These are phyloP conservation scores for Galeopsomyia nigrocyanea DNA, from an alignment of 2,888 invertebrate genomes.

Conservation along the genomic window DNA sequence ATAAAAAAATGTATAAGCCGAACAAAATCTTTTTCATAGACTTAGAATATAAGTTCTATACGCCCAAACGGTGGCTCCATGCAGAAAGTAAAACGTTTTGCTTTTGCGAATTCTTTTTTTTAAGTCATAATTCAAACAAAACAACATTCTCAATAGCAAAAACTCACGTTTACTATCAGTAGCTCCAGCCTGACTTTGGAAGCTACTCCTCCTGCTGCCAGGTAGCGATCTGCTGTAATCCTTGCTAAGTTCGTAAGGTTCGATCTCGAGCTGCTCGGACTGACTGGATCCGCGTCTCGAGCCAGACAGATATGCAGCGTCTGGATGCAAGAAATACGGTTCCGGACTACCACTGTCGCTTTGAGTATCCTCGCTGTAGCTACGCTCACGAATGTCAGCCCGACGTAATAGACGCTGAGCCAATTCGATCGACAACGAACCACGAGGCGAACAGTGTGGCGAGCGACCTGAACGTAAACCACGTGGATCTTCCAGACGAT, in stretches of 20 bases:
- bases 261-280: slow-evolving; percentile 87
- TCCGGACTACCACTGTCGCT: slow-evolving; percentile 69
- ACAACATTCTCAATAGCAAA: too few relatives aligned
- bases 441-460: slow-evolving; percentile 84
- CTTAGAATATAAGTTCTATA: too few relatives aligned
- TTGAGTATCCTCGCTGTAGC: slow-evolving; percentile 67
- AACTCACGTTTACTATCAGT: slow-evolving; percentile 66
- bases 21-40: too few relatives aligned
- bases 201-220: slow-evolving; percentile 87
- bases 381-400: slow-evolving; percentile 79
- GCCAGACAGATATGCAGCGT: slow-evolving; percentile 83
- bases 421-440: slow-evolving; percentile 80
- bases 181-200: slow-evolving; percentile 72
- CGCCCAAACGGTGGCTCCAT: too few relatives aligned
- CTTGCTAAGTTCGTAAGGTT: slow-evolving; percentile 86
- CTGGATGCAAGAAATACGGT: slow-evolving; percentile 83
- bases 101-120: too few relatives aligned
- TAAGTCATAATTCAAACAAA: too few relatives aligned
- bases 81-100: too few relatives aligned
- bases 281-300: slow-evolving; percentile 91
- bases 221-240: slow-evolving; percentile 90
- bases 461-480: slow-evolving; percentile 78
- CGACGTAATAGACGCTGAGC: slow-evolving; percentile 77
- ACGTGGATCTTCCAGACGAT: slow-evolving; percentile 85
- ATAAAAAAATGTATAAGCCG: too few relatives aligned